Conservation (phyloP, 2,888 invertebrate genomes). For the Mesorhabditis sp. region DNA sequence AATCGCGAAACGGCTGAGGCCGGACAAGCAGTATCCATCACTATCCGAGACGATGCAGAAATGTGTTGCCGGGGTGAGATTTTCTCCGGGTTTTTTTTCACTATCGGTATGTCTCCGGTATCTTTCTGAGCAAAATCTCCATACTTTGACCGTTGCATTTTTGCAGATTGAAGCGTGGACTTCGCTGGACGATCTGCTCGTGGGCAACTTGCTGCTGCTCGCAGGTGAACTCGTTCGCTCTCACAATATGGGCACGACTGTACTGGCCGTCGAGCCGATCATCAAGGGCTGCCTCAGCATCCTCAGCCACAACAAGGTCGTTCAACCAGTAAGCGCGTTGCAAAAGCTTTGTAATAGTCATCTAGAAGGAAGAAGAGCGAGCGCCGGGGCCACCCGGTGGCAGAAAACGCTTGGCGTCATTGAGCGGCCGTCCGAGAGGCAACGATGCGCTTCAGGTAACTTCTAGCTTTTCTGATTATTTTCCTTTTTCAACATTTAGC, state of each 20-base stretch:
- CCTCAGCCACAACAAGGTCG: slow-evolving; percentile 11
- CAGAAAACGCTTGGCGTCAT: not conserved
- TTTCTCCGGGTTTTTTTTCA: too few species aligned
- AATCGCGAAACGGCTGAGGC: slow-evolving; percentile 41
- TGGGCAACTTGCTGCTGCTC: slow-evolving; percentile 46
- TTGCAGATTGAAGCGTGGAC: slow-evolving; percentile 34
- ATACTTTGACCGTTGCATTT: not conserved
- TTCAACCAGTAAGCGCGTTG: too few species aligned
- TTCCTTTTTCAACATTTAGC: too few species aligned
- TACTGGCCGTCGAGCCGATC: slow-evolving; percentile 38
- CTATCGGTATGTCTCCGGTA: not conserved
- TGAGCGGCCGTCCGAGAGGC: slow-evolving; percentile 1
- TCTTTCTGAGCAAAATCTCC: not conserved
- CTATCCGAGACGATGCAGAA: slow-evolving; percentile 40
- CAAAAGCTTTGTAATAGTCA: too few species aligned
- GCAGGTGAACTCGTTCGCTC: slow-evolving; percentile 48
- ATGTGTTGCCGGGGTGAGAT: slow-evolving; percentile 32
- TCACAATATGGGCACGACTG: slow-evolving; percentile 45
- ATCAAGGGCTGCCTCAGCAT: slow-evolving; percentile 37
- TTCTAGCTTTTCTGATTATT: not conserved
- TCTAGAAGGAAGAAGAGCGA: too few species aligned
- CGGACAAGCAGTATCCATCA: slow-evolving; percentile 31
- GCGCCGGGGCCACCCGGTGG: too few species aligned
- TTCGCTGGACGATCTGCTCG: slow-evolving; percentile 44
- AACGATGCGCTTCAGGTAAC: not conserved